Evolutionary conservation across 92 coral and sea anemone species (phyloP).

Genomic region (Zoanthus sociatus): DNA sequence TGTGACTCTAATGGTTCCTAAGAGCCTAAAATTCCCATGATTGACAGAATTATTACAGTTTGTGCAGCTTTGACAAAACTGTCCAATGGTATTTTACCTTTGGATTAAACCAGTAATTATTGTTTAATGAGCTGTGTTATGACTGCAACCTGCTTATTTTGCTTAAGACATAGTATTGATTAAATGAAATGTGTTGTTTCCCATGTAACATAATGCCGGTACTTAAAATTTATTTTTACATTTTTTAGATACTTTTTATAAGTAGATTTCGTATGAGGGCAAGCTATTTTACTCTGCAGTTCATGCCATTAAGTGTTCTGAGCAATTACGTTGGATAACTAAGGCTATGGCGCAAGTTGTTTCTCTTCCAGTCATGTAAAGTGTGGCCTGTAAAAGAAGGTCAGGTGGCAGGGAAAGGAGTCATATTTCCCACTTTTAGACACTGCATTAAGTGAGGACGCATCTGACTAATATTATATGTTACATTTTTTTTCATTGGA

Average conservation of each 20-base stretch:
- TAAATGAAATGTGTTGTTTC: constrained; percentile 6
- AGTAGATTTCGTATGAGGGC: constrained; percentile 35
- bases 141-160: constrained; percentile 1
- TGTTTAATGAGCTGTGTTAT: background rate
- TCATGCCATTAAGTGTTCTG: background rate
- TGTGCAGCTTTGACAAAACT: constrained; percentile 61
- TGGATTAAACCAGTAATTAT: background rate
- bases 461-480: constrained; percentile 55
- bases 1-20: constrained; percentile 8
- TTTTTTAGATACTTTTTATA: constrained; percentile 22
- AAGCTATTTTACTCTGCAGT: constrained; percentile 27
- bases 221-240: background rate
- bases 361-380: background rate
- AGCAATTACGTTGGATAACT: constrained; percentile 28
- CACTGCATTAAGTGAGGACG: constrained; percentile 65
- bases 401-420: constrained; percentile 73
- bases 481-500: constrained; percentile 41
- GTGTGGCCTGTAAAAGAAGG: constrained; percentile 43
- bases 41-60: constrained; percentile 57
- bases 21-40: constrained; percentile 15
- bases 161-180: background rate
- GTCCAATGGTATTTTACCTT: constrained; percentile 26
- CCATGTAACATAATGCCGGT: background rate
- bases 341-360: background rate
- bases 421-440: constrained; percentile 61